phyloP scores from a whole-genome alignment of 2,888 invertebrate species.

The Tanaodytes sp. region DNA sequence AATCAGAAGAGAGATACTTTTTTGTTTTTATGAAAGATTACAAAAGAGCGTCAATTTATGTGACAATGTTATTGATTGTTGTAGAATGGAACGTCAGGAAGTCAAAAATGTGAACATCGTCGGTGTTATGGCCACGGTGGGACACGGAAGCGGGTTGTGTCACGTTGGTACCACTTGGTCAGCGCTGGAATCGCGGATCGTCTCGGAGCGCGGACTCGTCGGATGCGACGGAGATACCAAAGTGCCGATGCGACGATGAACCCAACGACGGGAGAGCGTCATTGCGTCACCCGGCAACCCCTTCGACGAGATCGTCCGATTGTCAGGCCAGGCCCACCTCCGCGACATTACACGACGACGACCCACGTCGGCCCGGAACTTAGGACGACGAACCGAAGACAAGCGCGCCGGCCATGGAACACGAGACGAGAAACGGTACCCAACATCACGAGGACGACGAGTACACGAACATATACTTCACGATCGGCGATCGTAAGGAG shows the following conservation, averaged over 20 bases:
- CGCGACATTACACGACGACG: slow-evolving; percentile 23
- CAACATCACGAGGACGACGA: slow-evolving; percentile 63
- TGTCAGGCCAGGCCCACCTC: slow-evolving; percentile 33
- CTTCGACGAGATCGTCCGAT: slow-evolving; percentile 49
- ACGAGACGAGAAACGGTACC: slow-evolving; percentile 68
- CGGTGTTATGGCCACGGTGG: slow-evolving; percentile 43
- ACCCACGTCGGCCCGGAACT: slow-evolving; percentile 19
- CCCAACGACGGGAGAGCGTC: slow-evolving; percentile 64
- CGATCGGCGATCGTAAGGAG: slow-evolving; percentile 67
- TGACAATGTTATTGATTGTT: slow-evolving; percentile 1
- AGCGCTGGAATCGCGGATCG: slow-evolving; percentile 51
- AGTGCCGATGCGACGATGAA: slow-evolving; percentile 72
- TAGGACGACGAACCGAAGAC: slow-evolving; percentile 35
- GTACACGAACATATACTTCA: slow-evolving; percentile 66
- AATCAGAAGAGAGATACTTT: too few relatives aligned
- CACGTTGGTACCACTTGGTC: slow-evolving; percentile 32
- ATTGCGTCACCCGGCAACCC: slow-evolving; percentile 68
- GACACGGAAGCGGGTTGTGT: slow-evolving; percentile 34
- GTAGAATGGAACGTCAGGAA: slow-evolving; percentile 67
- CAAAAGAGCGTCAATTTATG: too few relatives aligned
- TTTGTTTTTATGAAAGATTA: too few relatives aligned
- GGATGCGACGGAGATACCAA: slow-evolving; percentile 57
- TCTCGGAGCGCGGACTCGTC: slow-evolving; percentile 38
- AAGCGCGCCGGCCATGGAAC: slow-evolving; percentile 67
- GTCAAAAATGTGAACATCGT: slow-evolving; percentile 39